A percentile compares a stretch with the other conserved stretches of the same genome.
These are phyloP conservation scores for Pocillopora damicornis DNA, from an alignment of 64 coral and sea anemone genomes.

Conservation along the genomic window DNA sequence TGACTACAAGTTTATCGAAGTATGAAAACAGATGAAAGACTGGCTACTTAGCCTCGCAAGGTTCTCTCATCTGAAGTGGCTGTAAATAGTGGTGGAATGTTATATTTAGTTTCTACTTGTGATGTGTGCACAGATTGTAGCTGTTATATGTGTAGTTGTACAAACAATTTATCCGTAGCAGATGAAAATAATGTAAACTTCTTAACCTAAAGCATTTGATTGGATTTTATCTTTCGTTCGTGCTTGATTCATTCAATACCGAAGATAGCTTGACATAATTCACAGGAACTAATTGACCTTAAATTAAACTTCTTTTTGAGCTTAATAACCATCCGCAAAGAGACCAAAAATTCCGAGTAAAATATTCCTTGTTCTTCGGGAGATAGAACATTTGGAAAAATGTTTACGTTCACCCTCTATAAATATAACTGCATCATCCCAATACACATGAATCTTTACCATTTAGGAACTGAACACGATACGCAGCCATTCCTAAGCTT, in stretches of 20 bases:
- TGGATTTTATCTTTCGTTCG: background rate
- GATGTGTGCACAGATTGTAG: background rate
- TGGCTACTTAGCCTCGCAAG: background rate
- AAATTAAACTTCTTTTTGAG: background rate
- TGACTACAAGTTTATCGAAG: background rate
- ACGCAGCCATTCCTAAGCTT: background rate
- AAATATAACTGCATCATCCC: background rate
- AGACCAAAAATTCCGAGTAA: background rate
- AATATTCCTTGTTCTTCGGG: background rate
- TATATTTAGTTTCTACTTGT: background rate
- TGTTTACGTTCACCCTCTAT: background rate
- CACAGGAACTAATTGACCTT: too few relatives aligned
- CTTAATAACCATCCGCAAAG: conserved; percentile 1
- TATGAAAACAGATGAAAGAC: background rate
- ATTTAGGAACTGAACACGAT: background rate
- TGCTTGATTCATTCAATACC: background rate
- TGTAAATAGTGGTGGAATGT: background rate
- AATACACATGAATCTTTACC: background rate
- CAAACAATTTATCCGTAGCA: background rate
- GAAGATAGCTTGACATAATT: background rate
- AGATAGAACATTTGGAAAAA: conserved; percentile 12
- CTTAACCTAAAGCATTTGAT: background rate
- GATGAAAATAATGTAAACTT: background rate
- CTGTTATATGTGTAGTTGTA: background rate
- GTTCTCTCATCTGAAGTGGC: background rate